Conservation (phyloP, 1,140 invertebrate genomes). For the Drosophila neocordata region DNA sequence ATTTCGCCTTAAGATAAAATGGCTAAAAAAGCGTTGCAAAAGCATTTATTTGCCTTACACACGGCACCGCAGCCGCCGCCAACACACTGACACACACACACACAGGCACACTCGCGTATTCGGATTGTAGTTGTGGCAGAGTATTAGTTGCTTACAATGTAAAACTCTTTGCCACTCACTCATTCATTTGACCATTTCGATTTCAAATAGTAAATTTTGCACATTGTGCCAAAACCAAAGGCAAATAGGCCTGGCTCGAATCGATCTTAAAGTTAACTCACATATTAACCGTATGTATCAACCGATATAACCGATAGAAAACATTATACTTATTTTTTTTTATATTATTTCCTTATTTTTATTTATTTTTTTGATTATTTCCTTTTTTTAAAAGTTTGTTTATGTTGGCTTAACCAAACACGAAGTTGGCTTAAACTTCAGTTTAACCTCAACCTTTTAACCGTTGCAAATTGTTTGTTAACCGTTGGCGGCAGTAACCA, state of each 20-base stretch:
- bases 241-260: neutral
- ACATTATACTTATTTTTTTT: neutral
- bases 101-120: neutral
- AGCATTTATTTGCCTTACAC: conserved; percentile 73
- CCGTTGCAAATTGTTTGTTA: conserved; percentile 29
- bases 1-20: conserved; percentile 77
- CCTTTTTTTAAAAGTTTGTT: conserved; percentile 35
- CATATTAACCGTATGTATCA: neutral
- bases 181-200: neutral
- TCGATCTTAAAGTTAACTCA: neutral
- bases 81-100: conserved; percentile 10
- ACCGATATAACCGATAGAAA: neutral
- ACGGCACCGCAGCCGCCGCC: conserved; percentile 18
- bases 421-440: conserved; percentile 30
- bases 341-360: neutral
- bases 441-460: conserved; percentile 37
- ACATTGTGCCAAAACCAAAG: neutral
- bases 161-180: neutral
- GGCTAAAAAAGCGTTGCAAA: conserved; percentile 75
- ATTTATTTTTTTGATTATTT: conserved; percentile 11
- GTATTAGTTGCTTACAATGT: neutral
- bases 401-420: conserved; percentile 29
- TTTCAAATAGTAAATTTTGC: conserved; percentile 1
- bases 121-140: neutral
- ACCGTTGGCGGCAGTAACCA: conserved; percentile 76